Evolutionary conservation across 2,113 vertebrate genomes (phyloP), one percentile per base, ranked within the genome.

Genomic region (Atlantisia rogersi): DNA sequence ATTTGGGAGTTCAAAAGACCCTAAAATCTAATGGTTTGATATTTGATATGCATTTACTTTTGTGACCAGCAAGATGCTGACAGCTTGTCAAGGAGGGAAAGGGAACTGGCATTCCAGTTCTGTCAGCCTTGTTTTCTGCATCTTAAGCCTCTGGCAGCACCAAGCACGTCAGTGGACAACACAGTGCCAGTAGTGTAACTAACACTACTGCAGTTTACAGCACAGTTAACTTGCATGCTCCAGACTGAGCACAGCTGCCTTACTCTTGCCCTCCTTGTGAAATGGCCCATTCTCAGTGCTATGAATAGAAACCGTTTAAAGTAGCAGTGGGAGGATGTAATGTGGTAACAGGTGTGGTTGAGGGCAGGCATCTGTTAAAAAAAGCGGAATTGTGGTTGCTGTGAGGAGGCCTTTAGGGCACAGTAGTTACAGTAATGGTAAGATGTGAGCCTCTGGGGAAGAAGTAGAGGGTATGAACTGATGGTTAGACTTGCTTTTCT

Each of bases 291-390:
- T 93, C 64, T 74, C 64, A 86, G 21, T 63, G 16, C 60, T 32
- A 35, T 55, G 71, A 82, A 83, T 50, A 77, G 82, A 74, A 67
- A 62, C 31, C 8, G 19, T 40, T 92, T 75, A 68, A 82, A 78
- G 68, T 6, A 88, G 71, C 83, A 77, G 64, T 78, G 82, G 37
- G 76, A 95, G 64, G 82, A 32, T 74, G 63, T 67, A 63, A 78
- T 22, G 52, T 74, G 71, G 64, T 83, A 74, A 56, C 46, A 77
- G 56, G 39, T 46, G 91, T 91, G 83, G 94, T 32, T 63, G 64
- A 93, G 73, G 73, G 88, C 88, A 86, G 56, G 35, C 56, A 81
- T 86, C 64, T 94, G 80, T 67, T 95, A 53, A 86, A 87, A 83
- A 74, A 91, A 7, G 13, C 56, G 59, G 71, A 80, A 42, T 3